These are phyloP conservation scores for Albula glossodonta DNA, from an alignment of 2,113 vertebrate genomes.

Conservation along the genomic window DNA sequence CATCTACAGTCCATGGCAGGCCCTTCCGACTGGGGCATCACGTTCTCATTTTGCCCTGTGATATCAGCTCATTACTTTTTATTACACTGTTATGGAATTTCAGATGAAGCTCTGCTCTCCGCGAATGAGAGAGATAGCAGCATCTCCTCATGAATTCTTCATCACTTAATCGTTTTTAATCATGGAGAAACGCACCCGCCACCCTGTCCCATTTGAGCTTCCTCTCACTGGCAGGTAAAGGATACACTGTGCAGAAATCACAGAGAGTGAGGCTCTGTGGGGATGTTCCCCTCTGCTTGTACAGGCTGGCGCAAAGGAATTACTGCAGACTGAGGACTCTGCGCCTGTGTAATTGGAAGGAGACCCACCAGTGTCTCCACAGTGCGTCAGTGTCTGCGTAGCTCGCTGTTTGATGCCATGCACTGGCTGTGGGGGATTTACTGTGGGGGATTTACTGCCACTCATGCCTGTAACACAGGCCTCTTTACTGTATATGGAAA, in stretches of 20 bases:
- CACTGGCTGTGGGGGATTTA: not conserved
- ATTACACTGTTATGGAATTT: constrained; percentile 52
- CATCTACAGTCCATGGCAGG: not conserved
- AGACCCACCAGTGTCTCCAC: not conserved
- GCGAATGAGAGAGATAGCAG: constrained; percentile 25
- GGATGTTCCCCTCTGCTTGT: not conserved
- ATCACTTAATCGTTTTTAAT: constrained; percentile 31
- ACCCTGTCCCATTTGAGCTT: not conserved
- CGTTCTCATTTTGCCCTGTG: not conserved
- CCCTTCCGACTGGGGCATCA: not conserved
- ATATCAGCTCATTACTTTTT: constrained; percentile 48
- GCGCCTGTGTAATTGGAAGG: not conserved
- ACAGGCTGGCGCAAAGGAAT: not conserved
- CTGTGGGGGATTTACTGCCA: not conserved
- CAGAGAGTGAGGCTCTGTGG: not conserved
- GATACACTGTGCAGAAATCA: no score
- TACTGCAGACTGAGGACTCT: not conserved
- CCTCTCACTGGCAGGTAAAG: not conserved
- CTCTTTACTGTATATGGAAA: not conserved
- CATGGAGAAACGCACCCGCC: not conserved
- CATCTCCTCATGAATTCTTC: constrained; percentile 38
- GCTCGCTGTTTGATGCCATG: not conserved
- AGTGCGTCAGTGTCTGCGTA: no score
- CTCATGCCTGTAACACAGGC: not conserved
- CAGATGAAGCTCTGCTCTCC: constrained; percentile 35